Evolutionary conservation across 2,797 vertebrate species (phyloP).

Genomic region (Lagorchestes hirsutus): DNA sequence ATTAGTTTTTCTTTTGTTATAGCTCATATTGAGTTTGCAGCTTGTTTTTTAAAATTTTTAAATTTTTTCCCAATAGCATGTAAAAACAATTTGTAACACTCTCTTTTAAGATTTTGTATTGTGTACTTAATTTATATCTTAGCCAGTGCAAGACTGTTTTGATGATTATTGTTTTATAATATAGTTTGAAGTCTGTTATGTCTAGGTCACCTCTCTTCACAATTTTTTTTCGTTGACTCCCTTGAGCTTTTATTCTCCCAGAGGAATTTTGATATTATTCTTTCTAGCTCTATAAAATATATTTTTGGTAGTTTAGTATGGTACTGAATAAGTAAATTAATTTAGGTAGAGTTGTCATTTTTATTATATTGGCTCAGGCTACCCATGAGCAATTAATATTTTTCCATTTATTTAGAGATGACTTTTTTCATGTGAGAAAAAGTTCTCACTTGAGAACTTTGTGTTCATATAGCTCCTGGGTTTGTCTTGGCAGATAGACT

Average conservation of each 20-base stretch:
- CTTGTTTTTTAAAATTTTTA: background rate
- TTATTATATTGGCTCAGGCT: background rate
- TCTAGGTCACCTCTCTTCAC: background rate
- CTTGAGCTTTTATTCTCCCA: background rate
- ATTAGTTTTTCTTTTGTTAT: background rate
- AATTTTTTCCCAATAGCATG: no score
- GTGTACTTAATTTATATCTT: background rate
- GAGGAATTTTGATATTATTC: background rate
- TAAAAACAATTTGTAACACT: no score
- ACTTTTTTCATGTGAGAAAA: no score
- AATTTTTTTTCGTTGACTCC: background rate
- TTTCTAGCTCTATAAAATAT: background rate
- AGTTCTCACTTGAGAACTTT: no score
- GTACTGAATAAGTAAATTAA: background rate
- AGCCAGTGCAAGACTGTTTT: background rate
- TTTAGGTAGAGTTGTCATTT: background rate
- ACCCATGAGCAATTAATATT: background rate
- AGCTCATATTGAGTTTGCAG: background rate
- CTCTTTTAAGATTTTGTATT: no score
- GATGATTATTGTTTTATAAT: no score
- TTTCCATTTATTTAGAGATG: no score
- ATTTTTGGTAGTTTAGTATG: background rate
- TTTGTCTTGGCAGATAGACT: no score
- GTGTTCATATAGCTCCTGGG: no score
- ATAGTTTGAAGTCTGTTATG: background rate